Percentiles rank a stretch among this genome's conserved stretches.
These are phyloP conservation scores for Hedychridium roseum DNA, from an alignment of 2,888 invertebrate genomes.

Conservation along the genomic window DNA sequence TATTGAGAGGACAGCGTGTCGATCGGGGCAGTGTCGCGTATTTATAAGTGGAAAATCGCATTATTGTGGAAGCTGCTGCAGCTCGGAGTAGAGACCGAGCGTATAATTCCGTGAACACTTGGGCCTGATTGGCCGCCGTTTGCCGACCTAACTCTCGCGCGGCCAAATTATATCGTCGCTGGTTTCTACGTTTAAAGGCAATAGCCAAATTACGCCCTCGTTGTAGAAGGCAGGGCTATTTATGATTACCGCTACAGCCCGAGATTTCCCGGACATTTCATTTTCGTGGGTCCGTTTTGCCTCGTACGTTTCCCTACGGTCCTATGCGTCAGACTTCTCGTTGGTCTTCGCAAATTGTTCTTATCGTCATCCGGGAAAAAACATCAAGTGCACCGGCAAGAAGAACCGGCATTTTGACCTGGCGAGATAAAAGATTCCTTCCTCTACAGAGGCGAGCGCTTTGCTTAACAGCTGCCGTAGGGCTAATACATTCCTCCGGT, in stretches of 20 bases:
- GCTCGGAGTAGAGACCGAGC: background rate
- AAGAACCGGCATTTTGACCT: too few relatives aligned
- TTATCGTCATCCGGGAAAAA: too few relatives aligned
- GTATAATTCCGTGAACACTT: constrained; percentile 5
- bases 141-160: constrained; percentile 28
- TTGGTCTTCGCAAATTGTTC: too few relatives aligned
- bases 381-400: too few relatives aligned
- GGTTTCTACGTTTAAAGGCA: constrained; percentile 20
- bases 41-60: background rate
- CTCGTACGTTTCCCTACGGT: too few relatives aligned
- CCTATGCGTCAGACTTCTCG: too few relatives aligned
- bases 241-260: constrained; percentile 36
- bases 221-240: constrained; percentile 26
- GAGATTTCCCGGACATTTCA: too few relatives aligned
- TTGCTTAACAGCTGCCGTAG: too few relatives aligned
- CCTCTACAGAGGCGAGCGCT: too few relatives aligned
- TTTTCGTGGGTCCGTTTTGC: too few relatives aligned
- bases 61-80: constrained; percentile 6
- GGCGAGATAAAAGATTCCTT: too few relatives aligned
- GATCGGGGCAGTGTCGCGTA: background rate
- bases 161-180: constrained; percentile 27
- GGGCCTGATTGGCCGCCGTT: constrained; percentile 8
- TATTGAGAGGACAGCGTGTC: background rate
- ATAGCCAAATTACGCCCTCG: constrained; percentile 32
- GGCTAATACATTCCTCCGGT: background rate